These are phyloP conservation scores for Noctua janthina DNA, from an alignment of 2,888 invertebrate genomes.

Conservation along the genomic window DNA sequence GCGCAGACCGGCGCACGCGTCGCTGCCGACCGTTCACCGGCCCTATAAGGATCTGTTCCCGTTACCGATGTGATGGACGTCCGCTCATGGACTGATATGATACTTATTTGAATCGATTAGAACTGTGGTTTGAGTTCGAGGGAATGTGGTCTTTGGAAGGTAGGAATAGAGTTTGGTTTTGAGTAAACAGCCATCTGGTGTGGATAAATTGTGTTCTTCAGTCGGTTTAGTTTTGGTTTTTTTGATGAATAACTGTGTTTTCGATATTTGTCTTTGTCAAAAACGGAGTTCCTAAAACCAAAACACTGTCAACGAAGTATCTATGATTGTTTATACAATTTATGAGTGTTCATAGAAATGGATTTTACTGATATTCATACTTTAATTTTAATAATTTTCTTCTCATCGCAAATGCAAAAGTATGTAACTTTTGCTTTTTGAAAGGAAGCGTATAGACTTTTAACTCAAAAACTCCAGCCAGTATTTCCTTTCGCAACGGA, in stretches of 20 bases:
- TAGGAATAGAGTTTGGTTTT: not conserved
- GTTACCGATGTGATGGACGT: conserved; percentile 65
- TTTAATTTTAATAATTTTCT: not conserved
- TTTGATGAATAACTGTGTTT: not conserved
- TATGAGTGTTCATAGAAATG: not conserved
- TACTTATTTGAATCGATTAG: conserved; percentile 55
- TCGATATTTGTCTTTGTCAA: not conserved
- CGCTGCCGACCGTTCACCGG: conserved; percentile 58
- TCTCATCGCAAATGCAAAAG: not conserved
- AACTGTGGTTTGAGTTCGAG: not conserved
- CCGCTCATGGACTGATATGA: conserved; percentile 53
- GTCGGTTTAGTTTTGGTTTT: not conserved
- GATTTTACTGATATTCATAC: not conserved
- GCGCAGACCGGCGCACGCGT: conserved; percentile 29
- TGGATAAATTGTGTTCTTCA: not conserved
- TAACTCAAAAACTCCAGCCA: not conserved
- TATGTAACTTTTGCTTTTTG: not conserved
- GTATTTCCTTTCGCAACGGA: conserved; percentile 7
- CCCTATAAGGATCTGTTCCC: conserved; percentile 68
- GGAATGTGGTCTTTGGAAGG: accelerated
- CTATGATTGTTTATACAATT: not conserved
- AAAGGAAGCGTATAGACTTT: not conserved
- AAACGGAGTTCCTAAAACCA: not conserved
- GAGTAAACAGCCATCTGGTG: not conserved
- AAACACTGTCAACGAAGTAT: not conserved